Evolutionary conservation across 2,888 invertebrate species (phyloP), one percentile per base, ranked within the genome.

Genomic region (Augiades crinisus): DNA sequence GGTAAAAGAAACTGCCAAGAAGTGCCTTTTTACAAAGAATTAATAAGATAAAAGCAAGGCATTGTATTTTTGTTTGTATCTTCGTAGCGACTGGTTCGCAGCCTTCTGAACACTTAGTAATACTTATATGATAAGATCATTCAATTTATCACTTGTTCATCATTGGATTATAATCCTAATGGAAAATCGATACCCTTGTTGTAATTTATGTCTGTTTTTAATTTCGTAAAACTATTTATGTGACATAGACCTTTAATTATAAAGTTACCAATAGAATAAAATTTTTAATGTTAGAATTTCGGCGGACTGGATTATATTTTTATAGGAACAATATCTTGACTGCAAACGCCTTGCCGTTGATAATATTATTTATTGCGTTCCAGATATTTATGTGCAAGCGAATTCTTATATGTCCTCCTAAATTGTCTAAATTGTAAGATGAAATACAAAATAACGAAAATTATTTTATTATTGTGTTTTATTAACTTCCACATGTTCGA

Each of bases 251-350:
- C 63, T 79, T 70, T 74, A 81, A 75, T 77, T 65, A 64, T 67
- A 82, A 79, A 87, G 89, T 89, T 89, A 89, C 89, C 89, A 51
- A 87, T 88, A 86, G 79, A 69, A 66, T 81, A 78, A 79, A 77
- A 67, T 65, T 53, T 61, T n/a, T n/a, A n/a, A 57, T 57, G 63
- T 47, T 54, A 50, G 47, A 54, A 22, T 47, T 63, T 61, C 57
- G 62, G 61, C 63, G 57, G 57, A 51, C 16, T 56, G 55, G 33
- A 54, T 55, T 60, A 56, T 38, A 55, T 56, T 59, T 40, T 56
- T 49, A 52, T 56, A 56, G 40, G 56, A 55, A 38, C 44, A 36
- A 44, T 44, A 63, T 57, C 57, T 61, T 58, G 57, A 56, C 44
- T 56, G 44, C 60, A 60, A 64, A 62, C 64, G 64, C 80, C 86